Conservation (phyloP, 2,797 vertebrate genomes). For the Anas flavirostris region DNA sequence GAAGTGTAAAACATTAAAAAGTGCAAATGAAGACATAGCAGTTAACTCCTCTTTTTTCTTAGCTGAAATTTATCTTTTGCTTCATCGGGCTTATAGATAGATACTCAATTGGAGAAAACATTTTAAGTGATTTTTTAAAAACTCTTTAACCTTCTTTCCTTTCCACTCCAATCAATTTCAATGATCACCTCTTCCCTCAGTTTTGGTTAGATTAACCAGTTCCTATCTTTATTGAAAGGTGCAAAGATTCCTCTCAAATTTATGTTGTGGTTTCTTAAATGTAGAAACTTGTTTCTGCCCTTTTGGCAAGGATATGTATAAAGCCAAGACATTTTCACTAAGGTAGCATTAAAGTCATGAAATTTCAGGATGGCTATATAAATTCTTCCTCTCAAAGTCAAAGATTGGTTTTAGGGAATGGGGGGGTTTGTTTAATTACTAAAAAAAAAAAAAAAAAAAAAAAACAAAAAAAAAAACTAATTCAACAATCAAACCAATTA, state of each 20-base stretch:
- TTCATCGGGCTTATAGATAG: background rate
- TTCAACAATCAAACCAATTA: background rate
- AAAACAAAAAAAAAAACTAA: background rate
- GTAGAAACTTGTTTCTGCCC: background rate
- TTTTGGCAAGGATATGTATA: background rate
- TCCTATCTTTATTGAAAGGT: background rate
- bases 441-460: background rate
- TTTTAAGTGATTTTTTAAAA: background rate
- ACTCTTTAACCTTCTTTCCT: background rate
- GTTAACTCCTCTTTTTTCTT: fast-evolving
- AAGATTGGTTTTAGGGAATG: background rate
- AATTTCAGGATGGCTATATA: background rate
- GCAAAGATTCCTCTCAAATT: fast-evolving
- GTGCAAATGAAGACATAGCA: background rate
- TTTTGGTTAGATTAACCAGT: background rate
- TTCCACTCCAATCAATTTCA: background rate
- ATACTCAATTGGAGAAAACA: background rate
- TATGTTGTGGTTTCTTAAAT: background rate
- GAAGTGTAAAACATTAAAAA: background rate
- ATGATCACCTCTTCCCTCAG: background rate
- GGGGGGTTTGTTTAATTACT: background rate
- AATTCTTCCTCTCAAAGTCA: background rate
- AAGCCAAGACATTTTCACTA: background rate
- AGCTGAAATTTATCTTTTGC: background rate
- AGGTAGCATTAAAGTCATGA: background rate